Base-by-base conservation (phyloP, 2,797 vertebrate genomes). In the Benthosema pterotum region DNA sequence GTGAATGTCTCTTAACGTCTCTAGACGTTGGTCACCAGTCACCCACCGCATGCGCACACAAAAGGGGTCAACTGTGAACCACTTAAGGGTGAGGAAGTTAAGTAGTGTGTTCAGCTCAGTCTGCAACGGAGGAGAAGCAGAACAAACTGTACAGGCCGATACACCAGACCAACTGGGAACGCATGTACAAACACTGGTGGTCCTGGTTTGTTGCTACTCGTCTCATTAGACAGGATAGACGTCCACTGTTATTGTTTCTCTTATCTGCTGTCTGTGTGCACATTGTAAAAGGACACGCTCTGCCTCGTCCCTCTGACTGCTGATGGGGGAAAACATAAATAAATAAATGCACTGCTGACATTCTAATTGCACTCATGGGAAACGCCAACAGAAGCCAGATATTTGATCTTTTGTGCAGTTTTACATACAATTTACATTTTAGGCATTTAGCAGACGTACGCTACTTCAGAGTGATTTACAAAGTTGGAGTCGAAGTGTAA, bases 221-320 rank as follows among this genome's bases (percentile, higher is more conserved):
- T 52, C 72, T 75, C 71, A 82, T 86, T 66, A 74, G 59, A 28
- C 38, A 6, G 51, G 6, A 50, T 2, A 25, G 49, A 48, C 19
- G 14, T 42, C 7, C 13, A 19, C 55, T 52, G 22, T 50, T 57
- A 74, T 66, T 47, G 1, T 67, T 74, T 67, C 61, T 64, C 63
- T 22, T 66, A 67, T 65, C 72, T 59, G 16, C 48, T 12, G 61
- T 56, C 68, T 62, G 61, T 18, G 66, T 62, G 61, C 16, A 47
- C 18, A 49, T 38, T 65, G 53, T 62, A 32, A 66, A 60, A 63
- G 3, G 42, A 47, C 38, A 17, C 42, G 18, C 48, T 62, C 65
- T 71, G 59, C 59, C 16, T 51, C 49, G 8, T 51, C 7, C 49
- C 49, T 69, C 46, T 70, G 58, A 15, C 65, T 59, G 13, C 19